Conservation (phyloP, 2,797 vertebrate genomes). For the Pangasius sanitwongsei region DNA sequence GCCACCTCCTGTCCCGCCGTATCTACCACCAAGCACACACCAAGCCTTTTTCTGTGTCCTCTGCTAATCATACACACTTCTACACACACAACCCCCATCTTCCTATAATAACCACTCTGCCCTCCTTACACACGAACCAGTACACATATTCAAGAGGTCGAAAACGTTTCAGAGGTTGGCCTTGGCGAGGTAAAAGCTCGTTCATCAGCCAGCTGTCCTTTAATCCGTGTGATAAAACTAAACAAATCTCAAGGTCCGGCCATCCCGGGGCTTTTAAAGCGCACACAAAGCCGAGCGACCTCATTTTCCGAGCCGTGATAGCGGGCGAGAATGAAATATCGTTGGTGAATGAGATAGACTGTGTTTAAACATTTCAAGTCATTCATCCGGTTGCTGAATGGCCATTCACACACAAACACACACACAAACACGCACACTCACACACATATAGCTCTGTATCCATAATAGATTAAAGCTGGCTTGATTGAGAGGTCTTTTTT, state of each 20-base stretch:
- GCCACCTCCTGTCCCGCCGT: slow-evolving; percentile 50
- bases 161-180: background rate
- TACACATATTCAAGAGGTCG: background rate
- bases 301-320: background rate
- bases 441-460: slow-evolving; percentile 9
- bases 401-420: background rate
- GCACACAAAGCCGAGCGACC: background rate
- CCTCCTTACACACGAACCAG: background rate
- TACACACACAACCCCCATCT: background rate
- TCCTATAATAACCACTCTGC: background rate
- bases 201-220: slow-evolving; percentile 11
- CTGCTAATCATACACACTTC: slow-evolving; percentile 40
- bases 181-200: slow-evolving; percentile 1
- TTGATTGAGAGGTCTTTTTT: slow-evolving; percentile 22
- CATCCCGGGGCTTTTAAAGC: background rate
- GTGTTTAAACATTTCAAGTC: slow-evolving; percentile 33
- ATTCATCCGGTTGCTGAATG: slow-evolving; percentile 31
- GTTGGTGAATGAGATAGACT: background rate
- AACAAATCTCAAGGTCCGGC: slow-evolving; percentile 24
- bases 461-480: slow-evolving; percentile 1
- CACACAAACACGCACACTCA: slow-evolving; percentile 25
- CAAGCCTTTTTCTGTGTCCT: slow-evolving; percentile 19
- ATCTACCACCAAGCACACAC: slow-evolving; percentile 41
- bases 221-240: slow-evolving; percentile 18
- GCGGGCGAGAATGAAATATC: background rate